Evolutionary conservation across 1,140 invertebrate species (phyloP), one percentile per base, ranked within the genome.

Genomic region (Drosophila asahinai): DNA sequence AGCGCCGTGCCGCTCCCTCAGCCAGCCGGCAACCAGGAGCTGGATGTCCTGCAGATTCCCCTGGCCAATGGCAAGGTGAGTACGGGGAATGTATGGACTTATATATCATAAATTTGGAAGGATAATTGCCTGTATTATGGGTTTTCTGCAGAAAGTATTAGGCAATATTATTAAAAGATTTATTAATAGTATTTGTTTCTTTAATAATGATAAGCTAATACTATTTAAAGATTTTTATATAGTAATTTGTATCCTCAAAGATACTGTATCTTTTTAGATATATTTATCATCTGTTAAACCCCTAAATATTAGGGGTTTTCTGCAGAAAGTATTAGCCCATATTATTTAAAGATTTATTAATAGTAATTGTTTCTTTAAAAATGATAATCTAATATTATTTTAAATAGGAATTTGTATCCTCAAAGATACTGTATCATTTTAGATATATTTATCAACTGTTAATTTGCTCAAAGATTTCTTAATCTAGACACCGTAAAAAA

Each of bases 61-160:
- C 73, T 93, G 27, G 54, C 77, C 48, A 90, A 91, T 77, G 90
- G 89, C 59, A 93, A 93, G 92, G 92, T 93, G 79, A 92, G 91
- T 91, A 2, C 11, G 0, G 17, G 27, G 27, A 30, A 7, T 30
- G 2, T 2, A 2, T 17, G 15, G 17, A 38, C 8, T 19, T 19
- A 2, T 17, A 33, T 8, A 8, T 33, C 30, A 33, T 33, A 1
- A 33, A 30, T 30, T 30, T 30, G 0, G 27, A 30, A 6, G 27
- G 27, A 30, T 7, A 30, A 7, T 30, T 27, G 27, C 6, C 0
- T 33, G 8, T 33, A 33, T 40, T 9, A 40, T n/a, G 38, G 38
- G 38, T 8, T 40, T 40, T 30, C 27, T 30, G 5, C 7, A 30
- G 1, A 30, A 30, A 30, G 27, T 30, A 7, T 7, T 30, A 1